phyloP scores from a whole-genome alignment of 2,888 invertebrate genomes.

The Eupsilia transversa region DNA sequence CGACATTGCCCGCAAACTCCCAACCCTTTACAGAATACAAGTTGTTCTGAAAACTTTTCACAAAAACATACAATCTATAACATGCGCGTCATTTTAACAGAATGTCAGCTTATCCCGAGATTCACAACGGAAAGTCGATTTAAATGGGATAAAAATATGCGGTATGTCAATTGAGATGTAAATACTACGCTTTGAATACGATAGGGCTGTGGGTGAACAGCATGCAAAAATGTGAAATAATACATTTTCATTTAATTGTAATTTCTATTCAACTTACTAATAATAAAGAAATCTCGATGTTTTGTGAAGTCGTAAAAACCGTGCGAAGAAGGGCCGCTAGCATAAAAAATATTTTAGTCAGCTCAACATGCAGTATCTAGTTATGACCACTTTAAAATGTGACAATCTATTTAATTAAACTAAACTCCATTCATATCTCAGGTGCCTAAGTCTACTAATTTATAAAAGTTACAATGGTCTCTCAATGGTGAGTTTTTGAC shows the following conservation, averaged over 20 bases:
- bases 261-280: too few species aligned
- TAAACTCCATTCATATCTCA: neutral
- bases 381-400: neutral
- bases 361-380: neutral
- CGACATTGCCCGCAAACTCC: constrained; percentile 19
- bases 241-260: too few species aligned
- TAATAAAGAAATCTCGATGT: too few species aligned
- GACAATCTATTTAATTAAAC: neutral
- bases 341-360: too few species aligned
- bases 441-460: too few species aligned
- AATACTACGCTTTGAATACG: neutral
- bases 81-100: neutral
- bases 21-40: constrained; percentile 6
- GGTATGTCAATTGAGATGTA: constrained; percentile 18
- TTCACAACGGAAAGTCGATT: constrained; percentile 6
- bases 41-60: constrained; percentile 6
- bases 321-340: too few species aligned
- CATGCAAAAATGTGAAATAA: neutral
- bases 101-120: neutral
- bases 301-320: too few species aligned
- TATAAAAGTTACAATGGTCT: too few species aligned
- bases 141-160: constrained; percentile 14
- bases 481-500: too few species aligned
- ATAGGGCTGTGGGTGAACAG: neutral
- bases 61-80: constrained; percentile 29